phyloP scores from a whole-genome alignment of 2,797 vertebrate species.

The Pipistrellus pygmaeus region DNA sequence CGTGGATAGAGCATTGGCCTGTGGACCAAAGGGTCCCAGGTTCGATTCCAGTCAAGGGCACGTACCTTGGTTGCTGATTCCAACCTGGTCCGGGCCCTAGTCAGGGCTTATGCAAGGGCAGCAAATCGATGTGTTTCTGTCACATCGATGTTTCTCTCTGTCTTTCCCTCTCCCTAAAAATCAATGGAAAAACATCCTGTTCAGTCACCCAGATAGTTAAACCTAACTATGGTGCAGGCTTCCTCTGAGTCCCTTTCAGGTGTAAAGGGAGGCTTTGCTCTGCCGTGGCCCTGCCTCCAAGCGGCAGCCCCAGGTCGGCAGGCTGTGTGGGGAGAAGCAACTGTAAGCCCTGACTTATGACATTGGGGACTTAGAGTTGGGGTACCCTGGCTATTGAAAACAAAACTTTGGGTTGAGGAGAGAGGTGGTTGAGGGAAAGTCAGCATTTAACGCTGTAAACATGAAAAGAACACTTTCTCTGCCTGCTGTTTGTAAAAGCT shows the following conservation, averaged over 20 bases:
- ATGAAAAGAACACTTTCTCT: slow-evolving; percentile 75
- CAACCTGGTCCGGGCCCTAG: too few relatives aligned
- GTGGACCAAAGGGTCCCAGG: too few relatives aligned
- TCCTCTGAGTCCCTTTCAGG: slow-evolving; percentile 59
- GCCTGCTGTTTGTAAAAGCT: slow-evolving; percentile 85
- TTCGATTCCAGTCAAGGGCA: too few relatives aligned
- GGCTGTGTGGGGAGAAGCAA: slow-evolving; percentile 74
- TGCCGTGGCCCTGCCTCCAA: slow-evolving; percentile 70
- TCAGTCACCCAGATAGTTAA: slow-evolving; percentile 85
- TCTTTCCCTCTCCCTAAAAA: too few relatives aligned
- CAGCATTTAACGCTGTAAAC: slow-evolving; percentile 83
- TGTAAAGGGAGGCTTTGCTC: slow-evolving; percentile 61
- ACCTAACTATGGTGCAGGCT: slow-evolving; percentile 76
- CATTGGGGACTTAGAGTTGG: slow-evolving; percentile 70
- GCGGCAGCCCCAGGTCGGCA: neutral
- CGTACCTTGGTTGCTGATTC: too few relatives aligned
- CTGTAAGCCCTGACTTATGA: slow-evolving; percentile 60
- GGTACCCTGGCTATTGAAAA: slow-evolving; percentile 72
- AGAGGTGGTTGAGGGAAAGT: slow-evolving; percentile 72
- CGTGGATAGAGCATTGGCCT: too few relatives aligned
- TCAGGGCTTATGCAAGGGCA: too few relatives aligned
- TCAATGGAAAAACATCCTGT: neutral
- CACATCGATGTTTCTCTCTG: too few relatives aligned
- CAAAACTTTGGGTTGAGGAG: slow-evolving; percentile 58
- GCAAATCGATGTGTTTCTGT: too few relatives aligned